These are phyloP conservation scores for Nymphalis c-album DNA, from an alignment of 2,888 invertebrate species.

Conservation along the genomic window DNA sequence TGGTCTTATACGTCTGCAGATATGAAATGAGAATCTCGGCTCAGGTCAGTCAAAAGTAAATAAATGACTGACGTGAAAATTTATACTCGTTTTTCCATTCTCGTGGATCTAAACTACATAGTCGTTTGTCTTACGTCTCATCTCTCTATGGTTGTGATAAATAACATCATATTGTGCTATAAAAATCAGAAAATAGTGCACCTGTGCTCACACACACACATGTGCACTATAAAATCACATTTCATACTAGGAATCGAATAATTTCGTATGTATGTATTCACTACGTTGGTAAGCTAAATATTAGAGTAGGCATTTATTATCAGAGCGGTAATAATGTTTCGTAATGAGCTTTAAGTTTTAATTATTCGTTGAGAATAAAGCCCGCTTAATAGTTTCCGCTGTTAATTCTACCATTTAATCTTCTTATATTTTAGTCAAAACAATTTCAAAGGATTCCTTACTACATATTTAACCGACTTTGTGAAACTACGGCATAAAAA, in stretches of 20 bases:
- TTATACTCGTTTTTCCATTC: too few species aligned
- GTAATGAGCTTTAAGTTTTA: constrained; percentile 29
- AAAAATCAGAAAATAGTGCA: too few species aligned
- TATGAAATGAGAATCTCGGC: too few species aligned
- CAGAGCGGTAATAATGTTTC: constrained; percentile 19
- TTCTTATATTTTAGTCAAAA: constrained; percentile 23
- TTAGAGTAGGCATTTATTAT: constrained; percentile 21
- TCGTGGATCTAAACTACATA: too few species aligned
- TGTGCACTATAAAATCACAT: background rate
- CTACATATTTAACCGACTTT: constrained; percentile 1
- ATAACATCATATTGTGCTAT: too few species aligned
- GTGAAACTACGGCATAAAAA: constrained; percentile 3
- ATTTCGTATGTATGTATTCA: background rate
- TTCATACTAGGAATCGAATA: background rate
- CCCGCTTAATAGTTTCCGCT: constrained; percentile 23
- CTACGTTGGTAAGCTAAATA: constrained; percentile 13
- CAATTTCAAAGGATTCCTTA: constrained; percentile 14
- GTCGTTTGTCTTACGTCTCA: too few species aligned
- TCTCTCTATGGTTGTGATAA: too few species aligned
- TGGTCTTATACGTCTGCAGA: too few species aligned
- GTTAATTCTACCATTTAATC: constrained; percentile 23
- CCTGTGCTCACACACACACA: too few species aligned
- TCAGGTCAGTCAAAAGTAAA: too few species aligned
- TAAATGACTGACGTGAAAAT: too few species aligned
- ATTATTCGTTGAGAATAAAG: constrained; percentile 24